Percentiles rank a stretch among this genome's conserved stretches.
These are phyloP conservation scores for Procambarus virginalis DNA, from an alignment of 1,140 invertebrate species.

Conservation along the genomic window DNA sequence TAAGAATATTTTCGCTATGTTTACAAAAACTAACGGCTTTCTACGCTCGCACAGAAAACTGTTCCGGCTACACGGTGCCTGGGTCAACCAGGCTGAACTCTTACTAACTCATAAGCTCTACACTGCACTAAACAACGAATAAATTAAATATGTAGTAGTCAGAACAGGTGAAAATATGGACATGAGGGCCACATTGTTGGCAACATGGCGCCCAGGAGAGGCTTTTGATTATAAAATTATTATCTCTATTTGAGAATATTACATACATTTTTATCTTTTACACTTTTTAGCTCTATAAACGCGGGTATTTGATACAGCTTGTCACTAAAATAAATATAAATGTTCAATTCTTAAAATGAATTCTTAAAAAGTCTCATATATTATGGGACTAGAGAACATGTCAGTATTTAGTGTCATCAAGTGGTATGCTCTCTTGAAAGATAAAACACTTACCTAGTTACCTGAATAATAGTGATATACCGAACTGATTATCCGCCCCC, in stretches of 20 bases:
- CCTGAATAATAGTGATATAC: background rate
- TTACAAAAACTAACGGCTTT: background rate
- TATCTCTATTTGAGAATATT: background rate
- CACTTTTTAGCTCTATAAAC: background rate
- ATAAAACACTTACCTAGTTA: background rate
- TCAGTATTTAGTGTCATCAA: no score
- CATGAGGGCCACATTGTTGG: background rate
- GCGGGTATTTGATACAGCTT: background rate
- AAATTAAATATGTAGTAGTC: background rate
- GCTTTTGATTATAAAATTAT: background rate
- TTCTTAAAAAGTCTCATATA: no score
- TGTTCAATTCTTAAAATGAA: background rate
- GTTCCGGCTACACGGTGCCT: background rate
- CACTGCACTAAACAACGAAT: background rate
- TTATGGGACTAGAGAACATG: no score
- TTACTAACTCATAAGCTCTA: background rate
- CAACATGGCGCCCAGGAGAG: background rate
- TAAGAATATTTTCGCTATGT: background rate
- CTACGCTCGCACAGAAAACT: background rate
- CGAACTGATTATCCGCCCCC: background rate
- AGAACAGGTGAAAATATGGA: background rate
- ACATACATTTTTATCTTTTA: background rate
- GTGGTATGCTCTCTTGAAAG: background rate
- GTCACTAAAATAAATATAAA: background rate
- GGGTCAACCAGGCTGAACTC: background rate